Percentiles rank a stretch among this genome's conserved stretches.
These are phyloP conservation scores for Brenthis hecate DNA, from an alignment of 2,888 invertebrate genomes.

Conservation along the genomic window DNA sequence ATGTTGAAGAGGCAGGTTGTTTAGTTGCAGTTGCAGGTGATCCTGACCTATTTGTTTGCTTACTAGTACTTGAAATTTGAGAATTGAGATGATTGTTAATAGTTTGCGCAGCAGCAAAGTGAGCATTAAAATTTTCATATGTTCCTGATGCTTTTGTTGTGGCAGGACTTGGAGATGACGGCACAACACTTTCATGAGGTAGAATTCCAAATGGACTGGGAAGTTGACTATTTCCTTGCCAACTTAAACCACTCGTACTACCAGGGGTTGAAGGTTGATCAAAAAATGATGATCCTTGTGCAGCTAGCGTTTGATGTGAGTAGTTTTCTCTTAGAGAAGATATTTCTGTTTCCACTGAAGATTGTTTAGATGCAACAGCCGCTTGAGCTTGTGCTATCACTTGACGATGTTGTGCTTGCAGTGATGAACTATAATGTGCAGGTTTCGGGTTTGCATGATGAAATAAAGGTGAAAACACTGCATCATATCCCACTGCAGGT, in stretches of 20 bases:
- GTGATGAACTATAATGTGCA: slow-evolving; percentile 86
- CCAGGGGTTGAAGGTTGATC: slow-evolving; percentile 84
- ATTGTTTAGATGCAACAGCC: slow-evolving; percentile 81
- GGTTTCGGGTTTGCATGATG: slow-evolving; percentile 90
- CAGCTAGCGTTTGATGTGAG: slow-evolving; percentile 80
- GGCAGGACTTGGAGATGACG: slow-evolving; percentile 83
- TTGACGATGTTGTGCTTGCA: slow-evolving; percentile 86
- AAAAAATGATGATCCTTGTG: slow-evolving; percentile 85
- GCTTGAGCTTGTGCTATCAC: slow-evolving; percentile 82
- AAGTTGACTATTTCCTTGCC: slow-evolving; percentile 88
- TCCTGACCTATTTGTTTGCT: slow-evolving; percentile 82
- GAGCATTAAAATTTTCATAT: slow-evolving; percentile 88
- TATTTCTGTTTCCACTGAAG: slow-evolving; percentile 82
- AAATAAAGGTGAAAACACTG: slow-evolving; percentile 91
- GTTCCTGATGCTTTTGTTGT: slow-evolving; percentile 82
- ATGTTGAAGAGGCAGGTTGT: slow-evolving; percentile 77
- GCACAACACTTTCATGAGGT: slow-evolving; percentile 89
- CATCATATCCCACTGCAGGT: slow-evolving; percentile 89
- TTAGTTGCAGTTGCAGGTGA: slow-evolving; percentile 79
- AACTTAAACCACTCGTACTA: slow-evolving; percentile 80
- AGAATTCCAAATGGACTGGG: slow-evolving; percentile 90
- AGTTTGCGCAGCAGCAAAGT: slow-evolving; percentile 86
- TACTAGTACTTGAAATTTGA: slow-evolving; percentile 81
- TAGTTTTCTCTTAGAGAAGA: slow-evolving; percentile 83
- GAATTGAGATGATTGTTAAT: slow-evolving; percentile 85